These are phyloP conservation scores for Diplodus sargus DNA, from an alignment of 2,797 vertebrate species.

Conservation along the genomic window DNA sequence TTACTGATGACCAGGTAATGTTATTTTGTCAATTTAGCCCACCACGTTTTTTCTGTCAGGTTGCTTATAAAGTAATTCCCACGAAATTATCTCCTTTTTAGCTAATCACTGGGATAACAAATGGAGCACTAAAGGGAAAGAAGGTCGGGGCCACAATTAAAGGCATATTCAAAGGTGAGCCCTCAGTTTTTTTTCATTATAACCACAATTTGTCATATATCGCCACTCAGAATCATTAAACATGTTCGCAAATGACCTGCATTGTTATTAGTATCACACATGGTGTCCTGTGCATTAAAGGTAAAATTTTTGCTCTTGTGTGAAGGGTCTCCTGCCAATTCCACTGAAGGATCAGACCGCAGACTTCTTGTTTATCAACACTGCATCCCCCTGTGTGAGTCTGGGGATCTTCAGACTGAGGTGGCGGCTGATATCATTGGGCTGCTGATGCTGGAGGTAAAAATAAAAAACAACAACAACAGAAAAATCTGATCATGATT, in stretches of 20 bases:
- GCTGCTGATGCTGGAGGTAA: constrained; percentile 96
- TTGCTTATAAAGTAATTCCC: background rate
- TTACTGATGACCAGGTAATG: constrained; percentile 79
- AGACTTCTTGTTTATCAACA: constrained; percentile 91
- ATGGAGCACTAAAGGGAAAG: constrained; percentile 88
- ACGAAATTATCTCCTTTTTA: constrained; percentile 62
- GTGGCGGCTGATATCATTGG: constrained; percentile 93
- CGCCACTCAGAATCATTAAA: background rate
- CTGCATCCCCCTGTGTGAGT: constrained; percentile 92
- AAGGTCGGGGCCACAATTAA: constrained; percentile 86
- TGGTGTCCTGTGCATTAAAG: background rate
- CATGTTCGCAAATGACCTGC: background rate
- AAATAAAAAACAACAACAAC: background rate
- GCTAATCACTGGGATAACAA: constrained; percentile 87
- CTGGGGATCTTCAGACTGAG: constrained; percentile 91
- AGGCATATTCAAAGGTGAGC: constrained; percentile 91
- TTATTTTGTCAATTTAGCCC: background rate
- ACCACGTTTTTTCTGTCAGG: background rate
- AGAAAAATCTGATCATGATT: background rate
- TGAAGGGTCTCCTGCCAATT: constrained; percentile 89
- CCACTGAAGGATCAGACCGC: constrained; percentile 84
- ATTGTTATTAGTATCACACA: background rate
- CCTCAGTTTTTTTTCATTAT: background rate
- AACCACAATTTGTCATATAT: no score
- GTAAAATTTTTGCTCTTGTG: constrained; percentile 1